phyloP scores from a whole-genome alignment of 2,113 vertebrate species.

The Ceyx cyanopectus region DNA sequence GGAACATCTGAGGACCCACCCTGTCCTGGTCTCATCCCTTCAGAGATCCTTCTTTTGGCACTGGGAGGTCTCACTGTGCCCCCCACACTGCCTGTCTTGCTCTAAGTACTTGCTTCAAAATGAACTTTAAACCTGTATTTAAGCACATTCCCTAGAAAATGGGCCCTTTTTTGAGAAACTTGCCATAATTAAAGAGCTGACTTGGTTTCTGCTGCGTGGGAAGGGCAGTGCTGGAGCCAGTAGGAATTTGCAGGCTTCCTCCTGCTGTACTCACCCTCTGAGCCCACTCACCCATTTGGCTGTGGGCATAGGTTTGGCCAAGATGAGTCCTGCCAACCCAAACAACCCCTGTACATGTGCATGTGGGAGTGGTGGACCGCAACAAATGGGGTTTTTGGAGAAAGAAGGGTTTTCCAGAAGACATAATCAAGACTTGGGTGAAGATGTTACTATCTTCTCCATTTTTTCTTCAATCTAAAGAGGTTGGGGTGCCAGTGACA shows the following conservation, averaged over 20 bases:
- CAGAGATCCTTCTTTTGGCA: fast-evolving
- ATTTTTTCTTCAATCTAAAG: fast-evolving
- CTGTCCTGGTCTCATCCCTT: neutral
- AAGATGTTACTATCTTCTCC: neutral
- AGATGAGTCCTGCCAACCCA: neutral
- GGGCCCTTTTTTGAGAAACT: neutral
- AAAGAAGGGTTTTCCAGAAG: neutral
- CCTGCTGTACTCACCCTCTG: neutral
- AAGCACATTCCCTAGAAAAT: neutral
- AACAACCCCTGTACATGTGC: fast-evolving
- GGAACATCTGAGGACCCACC: neutral
- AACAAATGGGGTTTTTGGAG: neutral
- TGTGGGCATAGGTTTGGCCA: neutral
- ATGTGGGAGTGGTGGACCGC: too few species aligned
- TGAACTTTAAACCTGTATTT: neutral
- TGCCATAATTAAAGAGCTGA: neutral
- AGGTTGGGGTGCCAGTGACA: neutral
- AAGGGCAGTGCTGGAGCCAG: neutral
- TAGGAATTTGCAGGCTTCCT: neutral
- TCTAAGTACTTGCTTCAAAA: neutral
- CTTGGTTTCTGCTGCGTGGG: fast-evolving
- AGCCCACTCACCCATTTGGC: fast-evolving
- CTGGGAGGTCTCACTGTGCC: neutral
- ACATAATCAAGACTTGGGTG: neutral
- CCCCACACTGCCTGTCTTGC: neutral